Conservation (phyloP, 2,888 invertebrate species). For the Helicoverpa assulta region DNA sequence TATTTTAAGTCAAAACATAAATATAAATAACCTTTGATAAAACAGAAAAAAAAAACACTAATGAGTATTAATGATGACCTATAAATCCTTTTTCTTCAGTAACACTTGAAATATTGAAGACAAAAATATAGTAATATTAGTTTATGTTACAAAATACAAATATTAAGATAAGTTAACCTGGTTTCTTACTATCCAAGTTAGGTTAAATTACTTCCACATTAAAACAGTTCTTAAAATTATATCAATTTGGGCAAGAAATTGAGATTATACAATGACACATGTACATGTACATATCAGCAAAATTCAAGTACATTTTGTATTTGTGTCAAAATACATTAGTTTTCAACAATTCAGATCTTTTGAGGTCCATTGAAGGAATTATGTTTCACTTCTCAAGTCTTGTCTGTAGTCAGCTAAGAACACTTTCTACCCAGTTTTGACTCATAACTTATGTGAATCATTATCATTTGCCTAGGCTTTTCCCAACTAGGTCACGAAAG, state of each 20-base stretch:
- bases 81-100: not conserved
- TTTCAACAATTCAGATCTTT: too few species aligned
- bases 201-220: constrained; percentile 3
- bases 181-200: constrained; percentile 5
- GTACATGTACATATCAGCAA: too few species aligned
- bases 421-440: too few species aligned
- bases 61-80: not conserved
- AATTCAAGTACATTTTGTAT: too few species aligned
- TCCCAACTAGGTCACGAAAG: too few species aligned
- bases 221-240: not conserved
- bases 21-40: not conserved
- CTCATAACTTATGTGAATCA: too few species aligned
- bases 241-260: not conserved
- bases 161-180: constrained; percentile 38
- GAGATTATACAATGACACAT: too few species aligned
- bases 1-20: not conserved
- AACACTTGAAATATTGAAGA: not conserved
- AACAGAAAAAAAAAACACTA: not conserved
- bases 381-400: too few species aligned
- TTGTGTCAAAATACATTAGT: too few species aligned
- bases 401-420: too few species aligned
- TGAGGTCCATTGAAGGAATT: too few species aligned
- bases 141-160: constrained; percentile 6
- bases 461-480: too few species aligned
- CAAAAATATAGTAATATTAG: not conserved